Percentiles rank a stretch among this genome's conserved stretches.
Evolutionary conservation across 2,797 vertebrate genomes (phyloP).

Genomic region (Allochrocebus solatus): DNA sequence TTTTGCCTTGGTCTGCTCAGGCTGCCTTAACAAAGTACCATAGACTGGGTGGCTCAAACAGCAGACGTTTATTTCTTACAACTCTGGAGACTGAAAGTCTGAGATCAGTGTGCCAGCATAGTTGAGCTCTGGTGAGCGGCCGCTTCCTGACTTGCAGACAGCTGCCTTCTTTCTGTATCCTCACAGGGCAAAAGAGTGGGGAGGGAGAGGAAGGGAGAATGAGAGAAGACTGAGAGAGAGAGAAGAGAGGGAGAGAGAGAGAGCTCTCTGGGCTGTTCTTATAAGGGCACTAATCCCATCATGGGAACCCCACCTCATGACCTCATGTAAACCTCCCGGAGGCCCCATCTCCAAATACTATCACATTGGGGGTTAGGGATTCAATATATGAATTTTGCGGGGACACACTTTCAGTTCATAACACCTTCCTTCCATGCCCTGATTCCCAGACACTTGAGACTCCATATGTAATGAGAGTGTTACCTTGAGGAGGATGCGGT

Average conservation of each 20-base stretch:
- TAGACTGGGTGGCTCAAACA: neutral
- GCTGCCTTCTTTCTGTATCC: neutral
- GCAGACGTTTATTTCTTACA: neutral
- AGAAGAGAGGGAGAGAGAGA: neutral
- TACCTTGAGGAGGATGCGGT: neutral
- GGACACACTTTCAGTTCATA: neutral
- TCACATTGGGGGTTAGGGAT: neutral
- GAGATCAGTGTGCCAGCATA: neutral
- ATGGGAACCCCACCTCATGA: neutral
- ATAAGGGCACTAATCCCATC: neutral
- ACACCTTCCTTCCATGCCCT: neutral
- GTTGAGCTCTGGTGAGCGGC: neutral
- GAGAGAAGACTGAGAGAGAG: neutral
- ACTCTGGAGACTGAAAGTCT: neutral
- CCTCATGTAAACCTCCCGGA: neutral
- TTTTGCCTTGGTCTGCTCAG: neutral
- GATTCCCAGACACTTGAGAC: neutral
- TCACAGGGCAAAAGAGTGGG: neutral
- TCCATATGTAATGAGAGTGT: neutral
- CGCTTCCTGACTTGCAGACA: neutral
- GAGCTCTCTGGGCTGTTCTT: neutral
- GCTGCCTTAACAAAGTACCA: neutral
- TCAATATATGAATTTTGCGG: neutral
- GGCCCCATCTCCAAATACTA: neutral
- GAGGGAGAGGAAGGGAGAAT: too few relatives aligned